A percentile compares a stretch with the other conserved stretches of the same genome.
Evolutionary conservation across 2,888 invertebrate genomes (phyloP).

Genomic region (Pyrrhopygopsis socrates): DNA sequence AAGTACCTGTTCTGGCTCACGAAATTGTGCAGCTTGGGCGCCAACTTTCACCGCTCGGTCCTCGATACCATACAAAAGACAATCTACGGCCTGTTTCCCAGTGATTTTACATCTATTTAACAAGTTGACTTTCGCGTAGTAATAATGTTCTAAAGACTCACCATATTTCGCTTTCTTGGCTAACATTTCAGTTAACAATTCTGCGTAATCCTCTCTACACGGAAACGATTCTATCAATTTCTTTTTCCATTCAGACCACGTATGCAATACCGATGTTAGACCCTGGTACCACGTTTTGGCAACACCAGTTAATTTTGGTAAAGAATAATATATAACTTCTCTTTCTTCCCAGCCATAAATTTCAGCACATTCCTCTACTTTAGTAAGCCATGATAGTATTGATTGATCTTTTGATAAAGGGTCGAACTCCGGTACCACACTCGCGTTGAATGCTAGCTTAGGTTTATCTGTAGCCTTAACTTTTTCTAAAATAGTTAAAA

Average conservation of each 20-base stretch:
- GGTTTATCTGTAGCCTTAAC: constrained; percentile 39
- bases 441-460: constrained; percentile 46
- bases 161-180: not conserved
- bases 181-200: not conserved
- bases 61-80: not conserved
- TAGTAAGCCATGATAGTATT: constrained; percentile 56
- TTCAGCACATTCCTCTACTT: constrained; percentile 37
- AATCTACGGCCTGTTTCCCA: not conserved
- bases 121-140: not conserved
- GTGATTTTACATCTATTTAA: constrained; percentile 4
- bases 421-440: constrained; percentile 65
- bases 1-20: too few relatives aligned
- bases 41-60: constrained; percentile 9
- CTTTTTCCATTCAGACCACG: too few relatives aligned
- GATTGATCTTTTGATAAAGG: constrained; percentile 57
- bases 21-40: constrained; percentile 4
- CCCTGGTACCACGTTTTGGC: too few relatives aligned
- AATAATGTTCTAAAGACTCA: constrained; percentile 7
- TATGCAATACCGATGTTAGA: too few relatives aligned
- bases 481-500: constrained; percentile 28
- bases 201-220: too few relatives aligned
- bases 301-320: too few relatives aligned
- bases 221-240: too few relatives aligned
- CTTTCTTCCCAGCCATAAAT: constrained; percentile 1
- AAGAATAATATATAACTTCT: too few relatives aligned